These are phyloP conservation scores for Lepidonotus clava DNA, from an alignment of 2,888 invertebrate genomes.

Conservation along the genomic window DNA sequence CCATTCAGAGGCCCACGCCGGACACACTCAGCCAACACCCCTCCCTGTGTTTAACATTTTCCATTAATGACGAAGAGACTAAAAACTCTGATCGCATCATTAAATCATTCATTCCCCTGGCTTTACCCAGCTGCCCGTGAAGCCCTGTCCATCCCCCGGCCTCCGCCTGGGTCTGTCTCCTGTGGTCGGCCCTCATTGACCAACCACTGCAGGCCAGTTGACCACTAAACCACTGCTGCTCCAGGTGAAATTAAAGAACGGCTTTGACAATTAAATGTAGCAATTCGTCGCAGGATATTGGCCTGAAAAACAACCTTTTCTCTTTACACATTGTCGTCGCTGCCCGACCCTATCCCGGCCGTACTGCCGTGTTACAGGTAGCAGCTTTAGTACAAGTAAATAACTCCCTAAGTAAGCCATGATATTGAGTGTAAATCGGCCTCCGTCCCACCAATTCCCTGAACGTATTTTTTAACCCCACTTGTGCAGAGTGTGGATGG, in stretches of 20 bases:
- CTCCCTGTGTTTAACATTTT: background rate
- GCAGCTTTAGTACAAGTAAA: no score
- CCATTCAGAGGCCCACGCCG: background rate
- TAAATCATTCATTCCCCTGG: background rate
- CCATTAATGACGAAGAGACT: background rate
- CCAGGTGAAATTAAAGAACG: background rate
- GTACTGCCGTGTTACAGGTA: no score
- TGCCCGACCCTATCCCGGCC: no score
- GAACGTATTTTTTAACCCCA: no score
- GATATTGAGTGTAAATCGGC: no score
- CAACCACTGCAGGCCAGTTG: background rate
- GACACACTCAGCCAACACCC: background rate
- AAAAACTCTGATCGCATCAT: background rate
- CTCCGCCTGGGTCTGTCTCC: background rate
- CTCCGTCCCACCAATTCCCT: no score
- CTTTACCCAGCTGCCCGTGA: background rate
- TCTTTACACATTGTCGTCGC: no score
- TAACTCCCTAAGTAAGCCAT: no score
- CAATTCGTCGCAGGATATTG: no score
- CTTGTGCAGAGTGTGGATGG: no score
- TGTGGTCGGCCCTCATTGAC: background rate
- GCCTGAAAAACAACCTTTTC: no score
- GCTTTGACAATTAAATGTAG: background rate
- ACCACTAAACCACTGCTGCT: background rate
- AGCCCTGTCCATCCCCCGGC: background rate